Evolutionary conservation across 2,888 invertebrate species (phyloP).

Genomic region (Cyclophora albipunctata): DNA sequence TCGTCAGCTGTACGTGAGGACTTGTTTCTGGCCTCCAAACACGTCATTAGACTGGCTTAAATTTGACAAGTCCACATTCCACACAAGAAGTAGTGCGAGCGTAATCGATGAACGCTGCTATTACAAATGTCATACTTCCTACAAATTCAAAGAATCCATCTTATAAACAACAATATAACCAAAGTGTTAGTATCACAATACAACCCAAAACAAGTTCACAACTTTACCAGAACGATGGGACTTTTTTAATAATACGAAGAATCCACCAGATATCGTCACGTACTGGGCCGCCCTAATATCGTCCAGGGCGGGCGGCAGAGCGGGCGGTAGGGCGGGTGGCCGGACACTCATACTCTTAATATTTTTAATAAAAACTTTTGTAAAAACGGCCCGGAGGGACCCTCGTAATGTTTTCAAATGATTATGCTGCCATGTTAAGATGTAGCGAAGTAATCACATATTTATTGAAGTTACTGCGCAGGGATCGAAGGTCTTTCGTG

Average conservation of each 20-base stretch:
- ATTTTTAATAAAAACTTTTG: constrained; percentile 52
- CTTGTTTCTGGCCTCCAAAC: background rate
- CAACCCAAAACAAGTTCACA: too few relatives aligned
- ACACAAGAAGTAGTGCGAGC: too few relatives aligned
- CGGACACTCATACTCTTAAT: constrained; percentile 12
- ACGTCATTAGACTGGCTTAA: background rate
- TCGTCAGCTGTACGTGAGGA: background rate
- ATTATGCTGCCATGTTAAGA: constrained; percentile 15
- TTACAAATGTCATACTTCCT: too few relatives aligned
- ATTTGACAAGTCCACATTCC: too few relatives aligned
- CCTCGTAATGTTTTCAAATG: constrained; percentile 13
- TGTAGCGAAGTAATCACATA: constrained; percentile 2
- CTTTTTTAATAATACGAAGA: constrained; percentile 41
- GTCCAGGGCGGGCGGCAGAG: constrained; percentile 14
- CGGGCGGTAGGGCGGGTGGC: constrained; percentile 21
- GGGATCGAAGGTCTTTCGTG: too few relatives aligned
- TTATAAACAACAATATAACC: background rate
- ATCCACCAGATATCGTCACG: constrained; percentile 43
- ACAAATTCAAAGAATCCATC: too few relatives aligned
- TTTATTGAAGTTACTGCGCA: background rate
- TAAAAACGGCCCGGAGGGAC: constrained; percentile 27
- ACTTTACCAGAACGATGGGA: background rate
- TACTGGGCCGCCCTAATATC: constrained; percentile 35
- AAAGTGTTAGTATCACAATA: constrained; percentile 2
- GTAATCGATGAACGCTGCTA: too few relatives aligned